These are phyloP conservation scores for Rotaria macrura DNA, from an alignment of 2,888 invertebrate species.

Conservation along the genomic window DNA sequence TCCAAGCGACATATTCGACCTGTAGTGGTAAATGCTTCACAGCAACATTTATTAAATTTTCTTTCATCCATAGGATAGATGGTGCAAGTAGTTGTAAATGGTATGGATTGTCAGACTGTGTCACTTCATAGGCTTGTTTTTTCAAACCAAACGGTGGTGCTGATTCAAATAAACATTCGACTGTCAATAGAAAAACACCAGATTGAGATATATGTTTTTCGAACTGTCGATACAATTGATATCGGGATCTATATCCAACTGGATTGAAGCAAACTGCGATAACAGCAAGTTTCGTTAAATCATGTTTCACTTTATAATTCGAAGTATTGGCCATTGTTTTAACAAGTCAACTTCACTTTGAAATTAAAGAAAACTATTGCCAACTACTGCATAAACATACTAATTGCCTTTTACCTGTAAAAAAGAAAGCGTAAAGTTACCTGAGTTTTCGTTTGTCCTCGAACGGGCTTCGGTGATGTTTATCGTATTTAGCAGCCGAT, in stretches of 20 bases:
- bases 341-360: no score
- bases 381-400: no score
- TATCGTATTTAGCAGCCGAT: no score
- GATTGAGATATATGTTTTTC: neutral
- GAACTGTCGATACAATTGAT: neutral
- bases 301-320: neutral
- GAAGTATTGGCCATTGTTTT: no score
- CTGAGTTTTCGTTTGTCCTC: no score
- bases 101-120: neutral
- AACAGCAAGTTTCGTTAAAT: neutral
- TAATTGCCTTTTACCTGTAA: no score
- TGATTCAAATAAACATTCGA: neutral
- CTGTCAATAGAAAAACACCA: neutral
- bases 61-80: constrained; percentile 13
- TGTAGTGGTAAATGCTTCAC: neutral
- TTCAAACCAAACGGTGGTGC: neutral
- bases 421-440: no score
- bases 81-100: neutral
- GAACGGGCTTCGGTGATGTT: no score
- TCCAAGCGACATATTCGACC: neutral
- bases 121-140: neutral
- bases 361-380: no score
- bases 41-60: neutral
- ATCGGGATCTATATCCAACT: neutral
- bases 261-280: neutral